Evolutionary conservation across 2,113 vertebrate species (phyloP), one percentile per base, ranked within the genome.

Genomic region (Parotia lawesii): DNA sequence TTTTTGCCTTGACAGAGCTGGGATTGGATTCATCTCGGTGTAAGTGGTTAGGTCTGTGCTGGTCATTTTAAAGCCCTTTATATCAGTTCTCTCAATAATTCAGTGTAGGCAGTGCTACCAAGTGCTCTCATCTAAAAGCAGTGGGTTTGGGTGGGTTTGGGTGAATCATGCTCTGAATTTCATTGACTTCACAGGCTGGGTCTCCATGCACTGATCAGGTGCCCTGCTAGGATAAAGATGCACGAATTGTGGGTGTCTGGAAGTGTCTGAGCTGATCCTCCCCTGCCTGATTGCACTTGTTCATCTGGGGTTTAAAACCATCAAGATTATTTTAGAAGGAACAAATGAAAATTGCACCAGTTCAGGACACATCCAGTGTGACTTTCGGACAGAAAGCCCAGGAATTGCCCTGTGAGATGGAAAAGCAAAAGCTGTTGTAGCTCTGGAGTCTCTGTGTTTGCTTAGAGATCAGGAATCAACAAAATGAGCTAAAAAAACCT

Each of bases 161-260:
- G 33, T 48, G 61, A 45, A 64, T 78, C 44, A n/a, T 11, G 11
- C 51, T 74, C 60, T 57, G 8, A 15, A 58, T 82, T 37, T 54
- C 44, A 31, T n/a, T 58, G 66, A 5, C 38, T 84, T 84, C 45
- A 56, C 5, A 10, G 42, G 0, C 51, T 44, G 20, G 27, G 20
- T 71, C 48, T 78, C 38, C 51, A 7, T 17, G 3, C 14, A 5
- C 11, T 45, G 31, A 19, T 50, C n/a, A 35, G 65, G 19, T 50
- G 65, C 51, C 64, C 53, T 81, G 44, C 29, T 25, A 8, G 51
- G 37, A 40, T 2, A 15, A 5, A 60, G 33, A 22, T 33, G 10
- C 27, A 14, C 0, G 0, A 20, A 42, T 3, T 19, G 22, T 54
- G 15, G 21, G 23, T n/a, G 66, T 50, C 74, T 77, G 35, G 25